phyloP scores from a whole-genome alignment of 2,113 vertebrate species.

The Salvelinus sp. region DNA sequence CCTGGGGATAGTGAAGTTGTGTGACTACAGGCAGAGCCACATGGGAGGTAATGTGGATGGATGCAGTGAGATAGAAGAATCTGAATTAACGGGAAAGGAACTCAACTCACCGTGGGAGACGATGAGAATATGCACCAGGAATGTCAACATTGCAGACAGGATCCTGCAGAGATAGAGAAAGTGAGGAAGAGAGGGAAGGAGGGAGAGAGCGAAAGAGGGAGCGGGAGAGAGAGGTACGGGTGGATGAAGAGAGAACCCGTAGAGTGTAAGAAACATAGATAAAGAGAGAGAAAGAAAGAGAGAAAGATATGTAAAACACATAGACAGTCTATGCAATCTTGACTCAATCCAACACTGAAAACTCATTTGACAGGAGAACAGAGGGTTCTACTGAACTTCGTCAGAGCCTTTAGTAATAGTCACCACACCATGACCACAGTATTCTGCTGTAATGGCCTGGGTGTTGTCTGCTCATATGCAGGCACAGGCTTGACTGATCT shows the following conservation, averaged over 20 bases:
- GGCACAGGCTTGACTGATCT: background rate
- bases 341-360: background rate
- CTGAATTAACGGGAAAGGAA: background rate
- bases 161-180: constrained; percentile 50
- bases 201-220: constrained; percentile 2
- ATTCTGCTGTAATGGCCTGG: no score
- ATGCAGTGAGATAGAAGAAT: background rate
- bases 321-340: background rate
- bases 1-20: background rate
- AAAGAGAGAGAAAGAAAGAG: background rate
- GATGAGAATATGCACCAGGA: constrained; percentile 54
- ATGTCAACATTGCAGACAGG: constrained; percentile 38
- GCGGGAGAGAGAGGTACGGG: background rate
- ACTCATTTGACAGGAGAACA: no score
- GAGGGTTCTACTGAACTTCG: no score
- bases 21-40: no score
- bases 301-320: background rate
- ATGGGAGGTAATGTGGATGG: background rate
- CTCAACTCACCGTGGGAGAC: constrained; percentile 64
- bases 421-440: no score
- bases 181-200: constrained; percentile 5
- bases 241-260: background rate
- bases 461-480: background rate
- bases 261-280: background rate
- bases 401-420: no score